Evolutionary conservation across 2,888 invertebrate species (phyloP).

Genomic region (Melanargia galathea): DNA sequence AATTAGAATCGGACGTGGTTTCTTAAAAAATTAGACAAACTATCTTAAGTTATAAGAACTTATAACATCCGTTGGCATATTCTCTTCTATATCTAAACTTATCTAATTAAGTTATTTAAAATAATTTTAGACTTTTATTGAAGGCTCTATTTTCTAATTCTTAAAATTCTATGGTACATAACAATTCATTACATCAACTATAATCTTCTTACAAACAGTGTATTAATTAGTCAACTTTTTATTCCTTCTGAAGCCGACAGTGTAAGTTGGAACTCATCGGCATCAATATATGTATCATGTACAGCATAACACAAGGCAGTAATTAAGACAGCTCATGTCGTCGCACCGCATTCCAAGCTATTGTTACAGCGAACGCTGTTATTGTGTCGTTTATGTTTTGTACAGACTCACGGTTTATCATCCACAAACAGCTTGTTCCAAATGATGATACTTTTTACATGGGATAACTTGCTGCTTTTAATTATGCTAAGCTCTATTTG

Average conservation of each 20-base stretch:
- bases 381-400: slow-evolving; percentile 25
- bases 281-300: slow-evolving; percentile 1
- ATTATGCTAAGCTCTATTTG: background rate
- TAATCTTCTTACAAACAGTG: background rate
- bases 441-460: background rate
- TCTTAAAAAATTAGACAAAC: no score
- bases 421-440: background rate
- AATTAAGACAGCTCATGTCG: slow-evolving; percentile 39
- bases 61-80: no score
- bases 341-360: slow-evolving; percentile 39
- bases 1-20: no score
- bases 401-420: slow-evolving; percentile 33
- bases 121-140: no score
- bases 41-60: no score
- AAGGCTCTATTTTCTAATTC: background rate
- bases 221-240: background rate
- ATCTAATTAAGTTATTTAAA: no score
- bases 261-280: background rate
- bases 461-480: background rate
- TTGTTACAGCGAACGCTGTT: slow-evolving; percentile 32
- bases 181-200: background rate
- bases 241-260: background rate
- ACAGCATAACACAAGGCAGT: slow-evolving; percentile 21
- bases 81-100: no score
- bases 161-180: background rate